Conservation (phyloP, 2,113 vertebrate species). For the Cavia porcellus region DNA sequence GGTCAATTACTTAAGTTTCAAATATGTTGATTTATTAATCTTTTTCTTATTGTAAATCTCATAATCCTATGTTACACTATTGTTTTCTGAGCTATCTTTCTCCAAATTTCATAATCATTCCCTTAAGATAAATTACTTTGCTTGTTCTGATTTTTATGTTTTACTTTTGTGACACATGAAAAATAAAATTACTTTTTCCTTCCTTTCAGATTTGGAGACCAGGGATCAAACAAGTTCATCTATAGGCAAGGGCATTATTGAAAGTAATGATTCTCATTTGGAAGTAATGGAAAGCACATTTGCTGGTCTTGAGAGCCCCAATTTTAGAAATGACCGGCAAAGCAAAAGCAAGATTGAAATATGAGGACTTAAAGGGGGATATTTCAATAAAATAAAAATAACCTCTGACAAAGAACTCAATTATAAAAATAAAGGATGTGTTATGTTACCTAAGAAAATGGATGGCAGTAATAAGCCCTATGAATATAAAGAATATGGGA, state of each 20-base stretch:
- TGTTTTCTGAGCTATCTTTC: constrained; percentile 14
- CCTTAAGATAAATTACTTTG: constrained; percentile 1
- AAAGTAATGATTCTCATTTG: not conserved
- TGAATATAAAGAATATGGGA: constrained; percentile 33
- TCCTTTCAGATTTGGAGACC: constrained; percentile 59
- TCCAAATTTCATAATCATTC: constrained; percentile 23
- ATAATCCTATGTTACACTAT: not conserved
- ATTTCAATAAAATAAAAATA: constrained; percentile 48
- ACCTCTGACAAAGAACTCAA: not conserved
- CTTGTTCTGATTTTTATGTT: not conserved
- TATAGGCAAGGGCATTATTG: not conserved
- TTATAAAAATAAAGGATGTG: not conserved
- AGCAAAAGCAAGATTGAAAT: constrained; percentile 39
- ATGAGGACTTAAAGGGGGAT: not conserved
- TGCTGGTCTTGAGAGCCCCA: not conserved
- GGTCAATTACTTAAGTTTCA: not conserved
- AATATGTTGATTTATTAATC: not conserved
- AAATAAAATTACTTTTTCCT: not conserved
- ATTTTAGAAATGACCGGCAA: constrained; percentile 55
- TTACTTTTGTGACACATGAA: constrained; percentile 1
- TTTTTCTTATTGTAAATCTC: constrained; percentile 11
- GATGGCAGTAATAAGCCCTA: not conserved
- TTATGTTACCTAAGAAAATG: not conserved
- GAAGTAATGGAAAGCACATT: constrained; percentile 19
- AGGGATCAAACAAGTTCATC: not conserved